Percentiles rank a stretch among this genome's conserved stretches.
These are phyloP conservation scores for Drosophila cyrtoloma DNA, from an alignment of 2,888 invertebrate species.

Conservation along the genomic window DNA sequence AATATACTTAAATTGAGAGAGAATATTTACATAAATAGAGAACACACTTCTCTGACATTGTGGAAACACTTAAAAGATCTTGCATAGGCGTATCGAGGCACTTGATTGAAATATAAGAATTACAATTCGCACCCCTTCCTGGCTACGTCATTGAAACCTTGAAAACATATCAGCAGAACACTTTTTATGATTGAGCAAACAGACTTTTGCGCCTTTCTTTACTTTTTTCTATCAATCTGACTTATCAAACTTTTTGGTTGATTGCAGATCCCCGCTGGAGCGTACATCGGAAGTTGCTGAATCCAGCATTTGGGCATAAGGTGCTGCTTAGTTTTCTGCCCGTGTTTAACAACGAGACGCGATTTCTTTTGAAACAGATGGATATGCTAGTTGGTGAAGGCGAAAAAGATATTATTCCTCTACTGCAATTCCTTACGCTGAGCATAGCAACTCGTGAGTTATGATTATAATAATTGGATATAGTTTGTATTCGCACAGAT, in stretches of 20 bases:
- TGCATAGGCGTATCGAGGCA: neutral
- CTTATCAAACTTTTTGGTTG: neutral
- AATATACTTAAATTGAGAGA: neutral
- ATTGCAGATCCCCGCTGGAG: slow-evolving; percentile 81
- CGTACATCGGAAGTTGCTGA: slow-evolving; percentile 79
- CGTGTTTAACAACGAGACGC: slow-evolving; percentile 77
- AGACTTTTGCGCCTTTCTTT: neutral
- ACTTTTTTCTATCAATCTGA: neutral
- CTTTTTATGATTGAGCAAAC: neutral
- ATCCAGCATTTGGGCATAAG: slow-evolving; percentile 82
- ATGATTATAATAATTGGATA: no score
- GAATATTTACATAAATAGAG: neutral
- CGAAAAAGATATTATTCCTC: slow-evolving; percentile 68
- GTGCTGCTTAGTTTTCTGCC: slow-evolving; percentile 81
- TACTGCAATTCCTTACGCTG: slow-evolving; percentile 77
- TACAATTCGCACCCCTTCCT: neutral
- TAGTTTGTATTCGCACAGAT: no score
- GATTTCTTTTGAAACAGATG: slow-evolving; percentile 58
- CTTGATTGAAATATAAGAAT: neutral
- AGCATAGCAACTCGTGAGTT: slow-evolving; percentile 81
- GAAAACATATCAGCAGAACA: neutral
- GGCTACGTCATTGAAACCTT: neutral
- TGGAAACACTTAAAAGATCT: neutral
- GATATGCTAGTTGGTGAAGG: slow-evolving; percentile 52
- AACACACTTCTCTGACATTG: neutral